A percentile compares a stretch with the other conserved stretches of the same genome.
phyloP scores from a whole-genome alignment of 2,888 invertebrate species.

The Hydropsyche betteni region DNA sequence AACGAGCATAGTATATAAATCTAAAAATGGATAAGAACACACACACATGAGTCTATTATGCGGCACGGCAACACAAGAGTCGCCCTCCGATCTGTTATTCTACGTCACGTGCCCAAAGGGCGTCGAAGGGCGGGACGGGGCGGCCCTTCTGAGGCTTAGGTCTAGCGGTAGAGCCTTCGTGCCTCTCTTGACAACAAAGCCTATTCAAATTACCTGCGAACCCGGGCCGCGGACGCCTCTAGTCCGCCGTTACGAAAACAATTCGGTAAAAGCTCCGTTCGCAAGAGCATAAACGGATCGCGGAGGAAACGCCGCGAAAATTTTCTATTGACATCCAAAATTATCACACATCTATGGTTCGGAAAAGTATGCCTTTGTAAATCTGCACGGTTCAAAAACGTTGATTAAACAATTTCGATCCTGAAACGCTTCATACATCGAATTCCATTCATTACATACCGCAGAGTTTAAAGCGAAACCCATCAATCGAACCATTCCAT shows the following conservation, averaged over 20 bases:
- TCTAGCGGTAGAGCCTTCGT: neutral
- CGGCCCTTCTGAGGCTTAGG: neutral
- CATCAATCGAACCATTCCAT: too few species aligned
- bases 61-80: neutral
- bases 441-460: too few species aligned
- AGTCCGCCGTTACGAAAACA: constrained; percentile 11
- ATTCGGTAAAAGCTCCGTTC: constrained; percentile 27
- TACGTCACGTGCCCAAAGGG: constrained; percentile 17
- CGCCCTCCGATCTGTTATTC: constrained; percentile 19
- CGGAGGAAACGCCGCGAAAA: neutral
- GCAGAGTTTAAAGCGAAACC: too few species aligned
- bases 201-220: constrained; percentile 42
- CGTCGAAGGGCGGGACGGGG: constrained; percentile 24
- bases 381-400: too few species aligned
- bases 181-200: constrained; percentile 38
- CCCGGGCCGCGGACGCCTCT: neutral
- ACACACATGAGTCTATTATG: too few species aligned
- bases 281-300: too few species aligned
- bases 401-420: too few species aligned
- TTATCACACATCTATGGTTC: too few species aligned
- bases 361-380: too few species aligned
- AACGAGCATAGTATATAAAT: too few species aligned
- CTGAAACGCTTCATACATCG: too few species aligned
- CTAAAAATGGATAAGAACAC: too few species aligned
- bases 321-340: neutral